Base-by-base conservation (phyloP, 2,888 invertebrate species). In the Nemotelus nigrinus region DNA sequence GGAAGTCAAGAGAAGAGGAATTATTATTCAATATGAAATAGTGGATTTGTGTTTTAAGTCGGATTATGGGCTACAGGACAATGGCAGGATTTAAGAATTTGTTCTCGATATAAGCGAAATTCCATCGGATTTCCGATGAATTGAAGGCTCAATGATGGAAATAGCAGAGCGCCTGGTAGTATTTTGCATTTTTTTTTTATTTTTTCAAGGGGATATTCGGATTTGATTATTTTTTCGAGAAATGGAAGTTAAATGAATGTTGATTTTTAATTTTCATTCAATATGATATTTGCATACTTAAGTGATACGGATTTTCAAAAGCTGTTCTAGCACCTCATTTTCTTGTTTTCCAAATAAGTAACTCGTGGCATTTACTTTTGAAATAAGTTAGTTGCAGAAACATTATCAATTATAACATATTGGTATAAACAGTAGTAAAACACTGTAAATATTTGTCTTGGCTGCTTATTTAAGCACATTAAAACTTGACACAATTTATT, bases 1-100 rank as follows among this genome's bases (percentile, higher is more conserved):
- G 74, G 77, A 76, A 77, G 78, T 41, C 78, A 78, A 76, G 74
- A 64, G 72, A 72, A 71, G 53, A 65, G 76, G 76, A 79, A 79
- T 78, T 79, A 79, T 79, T 79, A 79, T 79, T 79, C 77, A 78
- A 79, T 79, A 79, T 79, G 77, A 79, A 79, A 79, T 79, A 77
- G 71, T 71, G 75, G 76, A 79, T 68, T 71, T 65, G 72, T 63
- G 76, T 70, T 79, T 77, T 50, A 45, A 76, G 77, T 71, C 72
- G 79, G 79, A 79, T 79, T 79, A 79, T 55, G 75, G 64, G 55
- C 57, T 60, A 71, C 43, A 68, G 60, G 57, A 77, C 77, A 77
- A 79, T 77, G 64, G 79, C 25, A 64, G 64, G 77, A 55, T 65
- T 70, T 63, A 53, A 57, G 71, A 75, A 67, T 75, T 67, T 75